Evolutionary conservation across 2,797 vertebrate species (phyloP), one percentile per base, ranked within the genome.

Genomic region (Phoebastria nigripes): DNA sequence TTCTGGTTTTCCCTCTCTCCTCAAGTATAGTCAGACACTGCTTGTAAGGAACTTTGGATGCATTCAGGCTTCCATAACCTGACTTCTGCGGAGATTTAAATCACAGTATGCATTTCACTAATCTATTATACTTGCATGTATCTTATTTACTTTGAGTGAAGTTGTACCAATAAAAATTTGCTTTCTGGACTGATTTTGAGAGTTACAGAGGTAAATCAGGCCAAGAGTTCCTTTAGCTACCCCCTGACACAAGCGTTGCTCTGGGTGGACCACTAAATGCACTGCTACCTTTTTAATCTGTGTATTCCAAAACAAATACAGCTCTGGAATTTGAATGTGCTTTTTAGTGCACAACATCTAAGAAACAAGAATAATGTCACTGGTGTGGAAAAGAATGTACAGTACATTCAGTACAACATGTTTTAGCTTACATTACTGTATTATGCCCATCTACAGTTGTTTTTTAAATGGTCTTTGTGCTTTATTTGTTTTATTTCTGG

Each of bases 301-400:
- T 88, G 16, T 61, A 49, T 63, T 94, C 66, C 56, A 61, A 74
- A 89, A 61, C 35, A 89, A 94, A 70, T 19, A 52, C 8, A 81
- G 7, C 15, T 87, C 58, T 76, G 25, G 78, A 93, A 94, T 96
- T 49, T 86, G 41, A 87, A 82, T 55, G 29, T 67, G 70, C 8
- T 44, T 80, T 78, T 90, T 86, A 71, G 63, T 83, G 70, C 25
- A 90, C 83, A 94, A 74, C 87, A 83, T 56, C 31, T 55, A 62
- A 76, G 74, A 94, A 96, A 87, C 6, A 79, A 67, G 54, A 92
- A 92, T 77, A 82, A 39, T 49, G 18, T 71, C 77, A 62, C 19
- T 89, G 41, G 16, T 84, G 88, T 95, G 54, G 89, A 97, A 96
- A 91, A 92, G 62, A 87, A 66, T 84, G 72, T 81, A 35, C 35